A percentile compares a stretch with the other conserved stretches of the same genome.
Conservation (phyloP, 2,888 invertebrate species). For the Drosophila algonquin region DNA sequence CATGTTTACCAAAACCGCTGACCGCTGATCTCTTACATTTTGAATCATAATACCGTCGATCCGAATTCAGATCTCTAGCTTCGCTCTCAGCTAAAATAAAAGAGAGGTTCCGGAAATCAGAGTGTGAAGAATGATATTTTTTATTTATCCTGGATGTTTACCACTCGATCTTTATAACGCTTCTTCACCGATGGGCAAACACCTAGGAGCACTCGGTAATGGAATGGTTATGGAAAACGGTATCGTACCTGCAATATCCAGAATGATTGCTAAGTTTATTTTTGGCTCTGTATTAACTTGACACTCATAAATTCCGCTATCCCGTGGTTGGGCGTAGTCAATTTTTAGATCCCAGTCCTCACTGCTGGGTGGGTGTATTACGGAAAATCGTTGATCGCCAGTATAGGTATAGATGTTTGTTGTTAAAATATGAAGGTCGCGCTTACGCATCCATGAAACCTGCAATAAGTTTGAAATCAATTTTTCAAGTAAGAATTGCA, state of each 20-base stretch:
- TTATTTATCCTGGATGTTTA: too few species aligned
- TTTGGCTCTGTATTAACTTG: conserved; percentile 96
- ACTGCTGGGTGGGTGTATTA: conserved; percentile 91
- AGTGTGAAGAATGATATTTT: too few species aligned
- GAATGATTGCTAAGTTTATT: conserved; percentile 92
- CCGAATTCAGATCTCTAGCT: conserved; percentile 77
- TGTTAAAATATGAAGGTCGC: conserved; percentile 91
- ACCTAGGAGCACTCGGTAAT: not conserved
- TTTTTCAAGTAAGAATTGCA: not conserved
- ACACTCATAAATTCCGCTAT: conserved; percentile 94
- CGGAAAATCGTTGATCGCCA: conserved; percentile 93
- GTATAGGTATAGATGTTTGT: conserved; percentile 94
- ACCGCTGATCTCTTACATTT: conserved; percentile 75
- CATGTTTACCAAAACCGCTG: too few species aligned
- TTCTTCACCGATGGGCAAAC: too few species aligned
- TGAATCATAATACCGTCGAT: conserved; percentile 78
- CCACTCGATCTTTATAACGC: too few species aligned
- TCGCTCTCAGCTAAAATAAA: conserved; percentile 80
- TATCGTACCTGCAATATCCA: conserved; percentile 92
- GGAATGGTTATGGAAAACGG: not conserved
- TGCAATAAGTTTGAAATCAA: conserved; percentile 33
- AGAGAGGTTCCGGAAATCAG: not conserved
- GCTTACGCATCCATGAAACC: conserved; percentile 84
- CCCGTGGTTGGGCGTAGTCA: conserved; percentile 92
- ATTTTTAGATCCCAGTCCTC: conserved; percentile 95